Evolutionary conservation across 37 sponge, comb jelly and placozoan genomes (phyloP), one percentile per base, ranked within the genome.

Genomic region (Oscarella lobularis): DNA sequence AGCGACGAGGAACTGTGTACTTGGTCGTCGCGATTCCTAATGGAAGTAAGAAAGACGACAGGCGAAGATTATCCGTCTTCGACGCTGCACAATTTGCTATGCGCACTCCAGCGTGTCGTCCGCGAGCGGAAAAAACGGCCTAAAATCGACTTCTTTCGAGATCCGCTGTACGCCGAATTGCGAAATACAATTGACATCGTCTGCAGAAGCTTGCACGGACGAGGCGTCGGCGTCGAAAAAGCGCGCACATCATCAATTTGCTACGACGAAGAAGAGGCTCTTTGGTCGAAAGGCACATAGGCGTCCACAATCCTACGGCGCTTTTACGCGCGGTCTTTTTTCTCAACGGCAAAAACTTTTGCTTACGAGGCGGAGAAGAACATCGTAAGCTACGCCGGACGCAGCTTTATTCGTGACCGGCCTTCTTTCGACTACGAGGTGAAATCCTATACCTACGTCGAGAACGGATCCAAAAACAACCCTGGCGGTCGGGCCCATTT

Each of bases 381-480:
- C 60, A 48, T 20, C 60, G 20, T 27, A 48, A 27, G 60, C 60
- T 48, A 20, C 9, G 14, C 9, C 9, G 20, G 20, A 48, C 14
- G 20, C 20, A 9, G 20, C 9, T 20, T 48, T 9, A 27, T 48
- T 27, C 60, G 60, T 20, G 20, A 48, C 20, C 60, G 14, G 14
- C 9, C 60, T 48, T 9, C 9, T 48, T 27, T 48, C 14, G 14
- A 27, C 14, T 27, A 48, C 9, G 14, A 9, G 9, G 60, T 48
- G 9, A 48, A 48, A 48, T 48, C 60, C 20, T 48, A 48, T 20
- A 30, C 39, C 48, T 83, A 83, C 37, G 73, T 73, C 3, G 84
- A 83, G 39, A 31, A 70, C 39, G 79, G 76, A 0, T 82, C 82
- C 0, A 82, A 82, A 30, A 82, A 82, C 30, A 66, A 36, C 14